A percentile compares a stretch with the other conserved stretches of the same genome.
Conservation (phyloP, 2,888 invertebrate genomes). For the Hydriomena furcata region DNA sequence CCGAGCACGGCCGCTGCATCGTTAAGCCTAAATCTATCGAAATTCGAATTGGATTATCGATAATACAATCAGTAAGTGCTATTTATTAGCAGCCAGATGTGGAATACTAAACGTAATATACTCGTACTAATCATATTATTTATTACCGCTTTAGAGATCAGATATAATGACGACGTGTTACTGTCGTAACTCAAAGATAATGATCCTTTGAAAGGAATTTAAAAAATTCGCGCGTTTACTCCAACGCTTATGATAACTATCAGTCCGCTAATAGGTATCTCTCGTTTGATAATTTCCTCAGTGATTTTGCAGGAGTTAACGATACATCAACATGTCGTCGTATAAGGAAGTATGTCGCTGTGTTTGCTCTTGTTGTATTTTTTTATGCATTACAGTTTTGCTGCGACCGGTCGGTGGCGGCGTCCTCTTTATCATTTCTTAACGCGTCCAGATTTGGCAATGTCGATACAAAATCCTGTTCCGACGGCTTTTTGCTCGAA, state of each 20-base stretch:
- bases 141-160: slow-evolving; percentile 2
- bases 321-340: slow-evolving; percentile 45
- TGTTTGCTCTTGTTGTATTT: slow-evolving; percentile 51
- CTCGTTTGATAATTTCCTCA: slow-evolving; percentile 15
- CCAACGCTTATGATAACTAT: not conserved
- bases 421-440: slow-evolving; percentile 79
- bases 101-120: slow-evolving; percentile 45
- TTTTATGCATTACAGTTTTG: slow-evolving; percentile 42
- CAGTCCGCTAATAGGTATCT: not conserved
- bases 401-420: slow-evolving; percentile 56
- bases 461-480: slow-evolving; percentile 81
- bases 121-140: slow-evolving; percentile 11
- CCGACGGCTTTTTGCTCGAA: slow-evolving; percentile 73
- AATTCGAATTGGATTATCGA: slow-evolving; percentile 63
- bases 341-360: slow-evolving; percentile 49
- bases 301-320: slow-evolving; percentile 23
- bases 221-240: not conserved
- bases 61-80: slow-evolving; percentile 47
- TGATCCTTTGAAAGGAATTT: not conserved
- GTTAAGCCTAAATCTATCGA: slow-evolving; percentile 48
- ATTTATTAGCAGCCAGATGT: slow-evolving; percentile 45
- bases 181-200: not conserved
- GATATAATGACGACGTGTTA: not conserved
- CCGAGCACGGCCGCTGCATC: slow-evolving; percentile 48
- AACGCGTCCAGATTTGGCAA: slow-evolving; percentile 81